Conservation (phyloP, 2,888 invertebrate genomes). For the Rambutsinella grinnellia region DNA sequence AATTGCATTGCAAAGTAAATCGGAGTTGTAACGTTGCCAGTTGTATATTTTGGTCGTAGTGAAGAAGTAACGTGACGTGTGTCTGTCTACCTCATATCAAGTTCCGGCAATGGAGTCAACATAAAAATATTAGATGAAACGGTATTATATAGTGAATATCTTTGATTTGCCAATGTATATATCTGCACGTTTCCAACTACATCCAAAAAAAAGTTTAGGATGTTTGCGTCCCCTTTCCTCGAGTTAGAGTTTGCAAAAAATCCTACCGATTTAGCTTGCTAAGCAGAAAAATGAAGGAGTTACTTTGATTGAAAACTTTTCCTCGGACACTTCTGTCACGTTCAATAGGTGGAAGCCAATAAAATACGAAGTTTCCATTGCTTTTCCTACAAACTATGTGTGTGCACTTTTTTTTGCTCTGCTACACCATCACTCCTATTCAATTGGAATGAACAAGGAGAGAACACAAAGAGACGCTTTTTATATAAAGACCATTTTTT, state of each 20-base stretch:
- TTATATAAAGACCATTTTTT: constrained; percentile 28
- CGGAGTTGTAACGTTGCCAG: constrained; percentile 1
- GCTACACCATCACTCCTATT: background rate
- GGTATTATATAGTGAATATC: too few relatives aligned
- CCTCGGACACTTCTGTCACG: constrained; percentile 54
- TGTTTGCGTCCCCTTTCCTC: background rate
- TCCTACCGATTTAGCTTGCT: constrained; percentile 43
- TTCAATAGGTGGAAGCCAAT: constrained; percentile 47
- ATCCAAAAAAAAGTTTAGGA: background rate
- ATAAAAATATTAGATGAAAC: too few relatives aligned
- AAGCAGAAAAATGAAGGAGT: constrained; percentile 50
- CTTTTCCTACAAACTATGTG: constrained; percentile 16
- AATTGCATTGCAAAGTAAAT: constrained; percentile 1
- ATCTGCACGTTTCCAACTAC: background rate
- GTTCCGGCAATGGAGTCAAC: background rate
- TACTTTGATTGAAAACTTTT: constrained; percentile 54
- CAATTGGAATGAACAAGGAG: background rate
- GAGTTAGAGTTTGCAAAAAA: constrained; percentile 26
- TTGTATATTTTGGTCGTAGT: background rate
- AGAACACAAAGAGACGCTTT: constrained; percentile 7
- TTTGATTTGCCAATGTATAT: too few relatives aligned
- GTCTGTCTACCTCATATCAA: constrained; percentile 8
- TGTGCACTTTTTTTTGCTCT: background rate
- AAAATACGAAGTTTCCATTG: constrained; percentile 27
- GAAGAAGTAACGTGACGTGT: background rate